phyloP scores from a whole-genome alignment of 1,140 invertebrate genomes.

The Eubasilissa regina region DNA sequence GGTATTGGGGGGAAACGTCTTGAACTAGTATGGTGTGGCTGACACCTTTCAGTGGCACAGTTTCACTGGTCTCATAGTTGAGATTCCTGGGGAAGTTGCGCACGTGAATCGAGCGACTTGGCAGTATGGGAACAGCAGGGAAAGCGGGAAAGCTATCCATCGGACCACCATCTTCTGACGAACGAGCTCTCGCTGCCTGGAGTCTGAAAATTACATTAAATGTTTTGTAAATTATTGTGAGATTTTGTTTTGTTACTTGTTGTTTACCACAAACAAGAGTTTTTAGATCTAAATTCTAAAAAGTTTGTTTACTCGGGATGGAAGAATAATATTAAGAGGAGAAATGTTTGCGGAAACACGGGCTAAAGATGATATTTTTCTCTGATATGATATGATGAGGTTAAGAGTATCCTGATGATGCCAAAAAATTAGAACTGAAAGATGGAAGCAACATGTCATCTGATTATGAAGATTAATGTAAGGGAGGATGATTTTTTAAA shows the following conservation, averaged over 20 bases:
- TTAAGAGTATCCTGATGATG: too few species aligned
- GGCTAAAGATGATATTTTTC: too few species aligned
- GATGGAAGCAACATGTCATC: too few species aligned
- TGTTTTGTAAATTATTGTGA: not conserved
- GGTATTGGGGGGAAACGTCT: conserved; percentile 67
- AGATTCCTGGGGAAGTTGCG: conserved; percentile 56
- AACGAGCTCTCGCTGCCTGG: conserved; percentile 44
- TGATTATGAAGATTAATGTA: too few species aligned
- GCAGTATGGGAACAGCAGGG: conserved; percentile 43
- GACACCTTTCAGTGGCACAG: conserved; percentile 16
- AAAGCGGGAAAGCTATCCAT: conserved; percentile 53
- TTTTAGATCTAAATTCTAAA: too few species aligned
- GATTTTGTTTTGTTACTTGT: not conserved
- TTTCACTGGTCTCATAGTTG: conserved; percentile 52
- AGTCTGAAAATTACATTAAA: conserved; percentile 60
- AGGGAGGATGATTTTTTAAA: too few species aligned
- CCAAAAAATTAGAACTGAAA: too few species aligned
- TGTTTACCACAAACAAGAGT: too few species aligned
- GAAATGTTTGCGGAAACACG: too few species aligned
- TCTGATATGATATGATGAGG: too few species aligned
- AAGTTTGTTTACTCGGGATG: too few species aligned
- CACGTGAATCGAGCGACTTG: conserved; percentile 40
- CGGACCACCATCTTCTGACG: conserved; percentile 53
- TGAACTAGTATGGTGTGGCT: conserved; percentile 63
- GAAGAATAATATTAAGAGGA: too few species aligned